A percentile compares a stretch with the other conserved stretches of the same genome.
Conservation (phyloP, 1,140 invertebrate species). For the Temnothorax curvispinosus region DNA sequence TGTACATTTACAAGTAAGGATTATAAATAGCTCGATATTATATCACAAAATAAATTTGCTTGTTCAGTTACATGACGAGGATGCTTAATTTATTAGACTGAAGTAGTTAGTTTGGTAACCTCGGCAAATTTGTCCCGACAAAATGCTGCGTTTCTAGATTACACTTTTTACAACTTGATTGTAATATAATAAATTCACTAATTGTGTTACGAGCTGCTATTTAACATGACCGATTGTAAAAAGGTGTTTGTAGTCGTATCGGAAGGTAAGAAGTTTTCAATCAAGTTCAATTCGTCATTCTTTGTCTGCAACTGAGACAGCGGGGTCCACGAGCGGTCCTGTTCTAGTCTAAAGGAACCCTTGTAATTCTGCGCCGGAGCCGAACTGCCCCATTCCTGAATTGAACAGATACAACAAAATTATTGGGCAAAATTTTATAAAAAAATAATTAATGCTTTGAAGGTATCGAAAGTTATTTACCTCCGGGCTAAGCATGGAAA, state of each 20-base stretch:
- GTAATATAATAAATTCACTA: conserved; percentile 13
- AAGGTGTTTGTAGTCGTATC: not conserved
- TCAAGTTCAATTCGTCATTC: conserved; percentile 73
- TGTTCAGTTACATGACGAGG: not conserved
- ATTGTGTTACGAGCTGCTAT: conserved; percentile 26
- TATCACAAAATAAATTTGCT: conserved; percentile 33
- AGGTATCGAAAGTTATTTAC: conserved; percentile 80
- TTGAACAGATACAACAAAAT: conserved; percentile 33
- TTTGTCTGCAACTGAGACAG: conserved; percentile 81
- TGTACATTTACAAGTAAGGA: conserved; percentile 13
- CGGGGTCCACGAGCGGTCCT: conserved; percentile 90
- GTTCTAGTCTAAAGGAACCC: conserved; percentile 89
- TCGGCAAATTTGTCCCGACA: not conserved
- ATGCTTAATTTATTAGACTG: not conserved
- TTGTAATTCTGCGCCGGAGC: conserved; percentile 87
- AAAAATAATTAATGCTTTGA: conserved; percentile 12
- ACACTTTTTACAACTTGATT: not conserved
- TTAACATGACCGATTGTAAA: conserved; percentile 30
- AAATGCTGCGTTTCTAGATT: not conserved
- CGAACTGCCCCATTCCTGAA: conserved; percentile 89
- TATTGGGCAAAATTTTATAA: not conserved
- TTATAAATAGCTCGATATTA: conserved; percentile 12
- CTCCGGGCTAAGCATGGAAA: conserved; percentile 91
- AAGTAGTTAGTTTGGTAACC: not conserved
- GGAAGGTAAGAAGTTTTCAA: conserved; percentile 73